Evolutionary conservation across 2,113 vertebrate species (phyloP), one percentile per base, ranked within the genome.

Genomic region (Isichthys henryi): DNA sequence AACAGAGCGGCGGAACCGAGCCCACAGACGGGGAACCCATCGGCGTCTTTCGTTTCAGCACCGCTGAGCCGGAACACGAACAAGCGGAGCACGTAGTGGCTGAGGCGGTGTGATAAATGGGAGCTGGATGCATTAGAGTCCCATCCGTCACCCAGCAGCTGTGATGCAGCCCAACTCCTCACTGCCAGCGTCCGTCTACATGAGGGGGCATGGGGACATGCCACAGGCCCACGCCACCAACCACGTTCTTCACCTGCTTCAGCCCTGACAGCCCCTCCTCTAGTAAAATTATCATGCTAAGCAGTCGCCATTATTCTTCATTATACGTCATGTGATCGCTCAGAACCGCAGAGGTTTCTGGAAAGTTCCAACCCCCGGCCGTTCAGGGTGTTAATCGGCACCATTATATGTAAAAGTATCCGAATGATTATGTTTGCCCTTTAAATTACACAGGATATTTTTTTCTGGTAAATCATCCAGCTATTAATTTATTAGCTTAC

Each of bases 81-180:
- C 48, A 43, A 3, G 50, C n/a, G 15, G n/a, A 39, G 82, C 39
- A 3, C 23, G 27, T 9, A 6, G 45, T 27, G 17, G 48, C 85
- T 53, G 88, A 80, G 85, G 87, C 21, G 58, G 82, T 52, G 89
- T 88, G 88, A 92, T 92, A 90, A 92, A 91, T 91, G 84, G 86
- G 43, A 50, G 66, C 89, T 49, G 90, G 90, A 92, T 90, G 90
- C 88, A 90, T 82, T 85, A 85, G 91, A 83, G 88, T 39, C 39
- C 39, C 39, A 39, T 39, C 39, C 39, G 39, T 39, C 39, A 39
- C 39, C 39, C 39, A 39, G 39, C 39, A 39, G 39, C 39, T 39
- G 39, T 39, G 39, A 39, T 39, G 39, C 39, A 39, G 86, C 27
- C 50, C n/a, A 91, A 39, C 4, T 31, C 27, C 84, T 15, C 13